A percentile compares a stretch with the other conserved stretches of the same genome.
Conservation (phyloP, 2,113 vertebrate genomes). For the Hyperopisus bebe region DNA sequence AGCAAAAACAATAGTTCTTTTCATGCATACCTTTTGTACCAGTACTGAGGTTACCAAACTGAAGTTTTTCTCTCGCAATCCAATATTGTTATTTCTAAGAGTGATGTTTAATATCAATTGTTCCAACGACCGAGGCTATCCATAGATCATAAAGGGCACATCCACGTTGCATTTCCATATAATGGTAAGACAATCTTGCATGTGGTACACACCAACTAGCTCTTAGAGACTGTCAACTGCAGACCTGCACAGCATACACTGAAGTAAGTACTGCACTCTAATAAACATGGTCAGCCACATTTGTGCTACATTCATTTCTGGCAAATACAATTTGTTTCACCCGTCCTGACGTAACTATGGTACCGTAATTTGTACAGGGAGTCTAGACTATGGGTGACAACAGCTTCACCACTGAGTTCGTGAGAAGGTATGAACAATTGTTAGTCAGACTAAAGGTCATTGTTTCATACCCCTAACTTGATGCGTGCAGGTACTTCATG, state of each 20-base stretch:
- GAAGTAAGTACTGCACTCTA: not conserved
- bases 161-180: too few relatives aligned
- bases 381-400: not conserved
- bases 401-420: not conserved
- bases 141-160: too few relatives aligned
- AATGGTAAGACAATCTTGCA: too few relatives aligned
- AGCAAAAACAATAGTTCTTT: not conserved
- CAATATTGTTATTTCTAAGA: not conserved
- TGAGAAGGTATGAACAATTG: not conserved
- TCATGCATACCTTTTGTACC: not conserved
- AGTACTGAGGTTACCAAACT: not conserved
- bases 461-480: too few relatives aligned
- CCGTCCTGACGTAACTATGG: not conserved
- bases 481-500: too few relatives aligned
- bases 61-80: not conserved
- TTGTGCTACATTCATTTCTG: not conserved
- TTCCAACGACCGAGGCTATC: too few relatives aligned
- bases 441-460: not conserved
- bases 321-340: not conserved
- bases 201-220: too few relatives aligned
- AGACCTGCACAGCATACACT: not conserved
- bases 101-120: not conserved
- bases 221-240: not conserved
- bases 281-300: not conserved
- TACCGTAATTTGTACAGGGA: not conserved